Base-by-base conservation (phyloP, 2,888 invertebrate species). In the Hoplodrina blanda region DNA sequence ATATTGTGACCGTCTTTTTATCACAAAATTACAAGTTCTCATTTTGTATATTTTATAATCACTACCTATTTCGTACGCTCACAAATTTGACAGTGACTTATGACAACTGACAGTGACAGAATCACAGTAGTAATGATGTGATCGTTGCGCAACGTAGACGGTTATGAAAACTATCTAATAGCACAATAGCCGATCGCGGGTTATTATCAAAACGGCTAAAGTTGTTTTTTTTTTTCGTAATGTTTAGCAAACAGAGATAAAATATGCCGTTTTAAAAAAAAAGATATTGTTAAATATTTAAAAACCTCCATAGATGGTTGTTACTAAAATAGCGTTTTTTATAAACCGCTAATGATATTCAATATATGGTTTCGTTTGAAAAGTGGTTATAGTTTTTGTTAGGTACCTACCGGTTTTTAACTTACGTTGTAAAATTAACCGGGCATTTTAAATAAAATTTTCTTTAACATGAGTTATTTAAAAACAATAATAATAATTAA, bases 321-420 rank as follows among this genome's bases (percentile, higher is more conserved):
- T 13, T 44, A 44, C 44, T 44, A 15, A 44, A 46, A 46, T 46
- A 46, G 4, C 5, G 17, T 5, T 10, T 46, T 46, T 46, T 15
- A 44, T 17, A 46, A 17, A 46, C 46, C 17, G 15, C 11, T 15
- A 46, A 17, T 46, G 17, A 46, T 46, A 41, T 17, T 46, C 17
- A 17, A 15, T 46, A 46, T 4, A 46, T 46, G 17, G 46, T 46
- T 46, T 17, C 46, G 13, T 41, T 41, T 15, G 13, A n/a, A 66
- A 69, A 72, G 56, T 67, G 62, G 44, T 61, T 69, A 15, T 1
- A 50, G 20, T 60, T 44, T 15, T 17, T 11, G 17, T 46, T 46
- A 44, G 33, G 33, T 33, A 33, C 33, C 44, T 33, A 61, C 52
- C 63, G 52, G 57, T 78, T 68, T 52, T 64, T 41, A 37, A n/a